A percentile compares a stretch with the other conserved stretches of the same genome.
phyloP scores from a whole-genome alignment of 2,888 invertebrate genomes.

The Drosophila pegasa region DNA sequence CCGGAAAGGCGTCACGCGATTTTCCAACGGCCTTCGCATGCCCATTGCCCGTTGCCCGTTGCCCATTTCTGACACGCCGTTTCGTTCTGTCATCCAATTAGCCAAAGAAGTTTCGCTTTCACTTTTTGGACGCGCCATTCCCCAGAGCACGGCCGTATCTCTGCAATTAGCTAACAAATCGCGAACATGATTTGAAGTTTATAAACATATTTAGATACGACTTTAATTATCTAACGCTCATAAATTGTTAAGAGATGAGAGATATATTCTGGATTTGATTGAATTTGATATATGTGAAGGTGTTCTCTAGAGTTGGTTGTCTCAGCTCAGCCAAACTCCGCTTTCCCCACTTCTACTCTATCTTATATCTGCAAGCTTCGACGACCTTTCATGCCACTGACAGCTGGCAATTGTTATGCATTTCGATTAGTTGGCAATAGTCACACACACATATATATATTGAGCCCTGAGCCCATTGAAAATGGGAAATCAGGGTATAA shows the following conservation, averaged over 20 bases:
- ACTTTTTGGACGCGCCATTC: slow-evolving; percentile 3
- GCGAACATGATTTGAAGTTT: slow-evolving; percentile 24
- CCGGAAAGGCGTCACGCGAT: slow-evolving; percentile 55
- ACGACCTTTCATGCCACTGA: slow-evolving; percentile 9
- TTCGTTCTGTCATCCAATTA: slow-evolving; percentile 56
- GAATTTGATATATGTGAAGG: no score
- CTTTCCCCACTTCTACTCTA: no score
- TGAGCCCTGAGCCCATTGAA: no score
- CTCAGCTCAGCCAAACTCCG: background rate
- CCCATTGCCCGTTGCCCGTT: slow-evolving; percentile 20
- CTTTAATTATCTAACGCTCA: slow-evolving; percentile 6
- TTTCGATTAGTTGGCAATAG: slow-evolving; percentile 25
- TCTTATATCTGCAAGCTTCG: no score
- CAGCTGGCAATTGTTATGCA: slow-evolving; percentile 12
- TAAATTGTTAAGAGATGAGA: background rate
- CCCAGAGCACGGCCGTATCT: slow-evolving; percentile 6
- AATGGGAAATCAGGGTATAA: no score
- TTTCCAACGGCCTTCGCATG: slow-evolving; percentile 44
- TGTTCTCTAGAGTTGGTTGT: no score
- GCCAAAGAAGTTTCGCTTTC: slow-evolving; percentile 48
- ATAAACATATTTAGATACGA: slow-evolving; percentile 29
- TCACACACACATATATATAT: background rate
- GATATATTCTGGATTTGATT: no score
- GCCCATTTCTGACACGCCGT: slow-evolving; percentile 49
- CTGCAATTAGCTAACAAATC: slow-evolving; percentile 48